A percentile compares a stretch with the other conserved stretches of the same genome.
Conservation (phyloP, 2,888 invertebrate genomes). For the Autographa pulchrina region DNA sequence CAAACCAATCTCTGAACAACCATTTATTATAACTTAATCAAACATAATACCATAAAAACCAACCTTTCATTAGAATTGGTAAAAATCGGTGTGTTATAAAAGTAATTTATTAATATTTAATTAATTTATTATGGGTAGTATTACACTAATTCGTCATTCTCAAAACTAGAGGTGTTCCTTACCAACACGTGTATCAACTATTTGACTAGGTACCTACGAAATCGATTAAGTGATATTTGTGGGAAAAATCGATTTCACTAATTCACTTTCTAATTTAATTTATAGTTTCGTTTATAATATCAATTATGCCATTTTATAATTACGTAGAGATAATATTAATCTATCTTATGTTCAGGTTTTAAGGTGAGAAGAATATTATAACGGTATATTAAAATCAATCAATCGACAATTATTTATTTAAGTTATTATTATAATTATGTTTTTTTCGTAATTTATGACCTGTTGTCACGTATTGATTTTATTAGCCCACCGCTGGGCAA, state of each 20-base stretch:
- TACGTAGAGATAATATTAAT: not conserved
- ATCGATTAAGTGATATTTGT: not conserved
- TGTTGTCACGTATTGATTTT: too few relatives aligned
- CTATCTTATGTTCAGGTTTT: not conserved
- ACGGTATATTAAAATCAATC: not conserved
- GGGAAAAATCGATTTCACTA: conserved; percentile 14
- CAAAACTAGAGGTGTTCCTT: not conserved
- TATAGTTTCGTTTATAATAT: conserved; percentile 34
- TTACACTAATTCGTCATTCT: not conserved
- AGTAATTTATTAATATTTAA: not conserved
- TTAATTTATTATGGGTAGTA: not conserved
- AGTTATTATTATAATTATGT: too few relatives aligned
- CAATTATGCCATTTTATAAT: conserved; percentile 3
- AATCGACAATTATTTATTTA: not conserved
- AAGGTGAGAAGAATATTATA: not conserved
- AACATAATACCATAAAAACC: too few relatives aligned
- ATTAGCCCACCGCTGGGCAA: too few relatives aligned
- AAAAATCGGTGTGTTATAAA: too few relatives aligned
- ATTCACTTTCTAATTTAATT: conserved; percentile 46
- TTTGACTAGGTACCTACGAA: not conserved
- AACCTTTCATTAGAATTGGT: too few relatives aligned
- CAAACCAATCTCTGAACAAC: too few relatives aligned
- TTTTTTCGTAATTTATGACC: too few relatives aligned
- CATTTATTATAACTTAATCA: too few relatives aligned
- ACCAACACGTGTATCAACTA: not conserved